These are phyloP conservation scores for Eristalis pertinax DNA, from an alignment of 2,888 invertebrate genomes.

Conservation along the genomic window DNA sequence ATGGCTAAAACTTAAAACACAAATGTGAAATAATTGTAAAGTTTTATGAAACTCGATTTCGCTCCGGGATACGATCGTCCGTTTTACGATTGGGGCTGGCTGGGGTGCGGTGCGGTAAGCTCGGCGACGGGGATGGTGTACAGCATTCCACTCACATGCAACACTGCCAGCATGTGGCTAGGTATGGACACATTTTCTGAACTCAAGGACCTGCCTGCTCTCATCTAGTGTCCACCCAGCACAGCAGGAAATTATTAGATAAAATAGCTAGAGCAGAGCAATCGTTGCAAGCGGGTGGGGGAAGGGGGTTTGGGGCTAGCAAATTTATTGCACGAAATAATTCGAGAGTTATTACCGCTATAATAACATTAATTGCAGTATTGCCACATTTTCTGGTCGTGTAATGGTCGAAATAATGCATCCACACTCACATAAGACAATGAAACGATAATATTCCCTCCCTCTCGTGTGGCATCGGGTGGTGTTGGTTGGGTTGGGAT, in stretches of 20 bases:
- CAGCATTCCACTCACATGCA: no score
- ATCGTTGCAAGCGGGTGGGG: not conserved
- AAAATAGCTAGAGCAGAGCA: constrained; percentile 42
- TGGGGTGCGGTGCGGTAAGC: not conserved
- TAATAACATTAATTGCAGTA: constrained; percentile 68
- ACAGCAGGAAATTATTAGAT: constrained; percentile 67
- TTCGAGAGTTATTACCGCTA: constrained; percentile 67
- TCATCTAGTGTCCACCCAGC: not conserved
- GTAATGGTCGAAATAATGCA: constrained; percentile 9
- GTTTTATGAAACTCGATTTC: constrained; percentile 70
- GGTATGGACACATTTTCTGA: constrained; percentile 11
- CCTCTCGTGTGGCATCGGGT: not conserved
- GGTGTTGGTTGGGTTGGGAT: not conserved
- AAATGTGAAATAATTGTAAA: constrained; percentile 71
- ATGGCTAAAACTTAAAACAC: constrained; percentile 62
- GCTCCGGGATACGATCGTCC: constrained; percentile 55
- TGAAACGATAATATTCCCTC: constrained; percentile 35
- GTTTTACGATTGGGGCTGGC: not conserved
- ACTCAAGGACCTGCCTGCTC: constrained; percentile 29
- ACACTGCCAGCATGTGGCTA: not conserved
- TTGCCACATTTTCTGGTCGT: constrained; percentile 65
- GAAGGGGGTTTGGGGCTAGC: not conserved
- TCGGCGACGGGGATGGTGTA: no score
- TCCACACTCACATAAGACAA: constrained; percentile 6
- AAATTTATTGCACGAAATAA: constrained; percentile 69